A percentile compares a stretch with the other conserved stretches of the same genome.
Conservation (phyloP, 2,113 vertebrate genomes). For the Oplegnathus fasciatus region DNA sequence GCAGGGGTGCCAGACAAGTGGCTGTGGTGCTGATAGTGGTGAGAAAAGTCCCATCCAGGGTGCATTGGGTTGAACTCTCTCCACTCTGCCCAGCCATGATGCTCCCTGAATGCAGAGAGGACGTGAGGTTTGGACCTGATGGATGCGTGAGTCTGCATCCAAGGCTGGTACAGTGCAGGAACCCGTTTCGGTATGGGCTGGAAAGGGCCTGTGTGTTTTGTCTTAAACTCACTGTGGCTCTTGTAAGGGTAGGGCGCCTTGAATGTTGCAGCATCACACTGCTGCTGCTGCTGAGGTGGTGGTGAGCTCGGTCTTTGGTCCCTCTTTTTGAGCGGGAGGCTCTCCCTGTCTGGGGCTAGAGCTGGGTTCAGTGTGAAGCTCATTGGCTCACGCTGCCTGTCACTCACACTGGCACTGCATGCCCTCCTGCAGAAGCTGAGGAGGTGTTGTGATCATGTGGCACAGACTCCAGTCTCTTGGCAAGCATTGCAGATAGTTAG, state of each 20-base stretch:
- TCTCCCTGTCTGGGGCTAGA: slow-evolving; percentile 69
- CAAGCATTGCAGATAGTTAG: slow-evolving; percentile 27
- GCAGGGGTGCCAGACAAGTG: slow-evolving; percentile 20
- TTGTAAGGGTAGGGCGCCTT: slow-evolving; percentile 82
- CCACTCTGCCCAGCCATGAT: slow-evolving; percentile 64
- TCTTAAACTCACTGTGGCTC: slow-evolving; percentile 61
- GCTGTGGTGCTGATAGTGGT: slow-evolving; percentile 52
- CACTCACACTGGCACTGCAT: slow-evolving; percentile 44
- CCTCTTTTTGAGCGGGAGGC: slow-evolving; percentile 82
- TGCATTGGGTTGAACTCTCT: slow-evolving; percentile 48
- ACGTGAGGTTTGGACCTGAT: slow-evolving; percentile 60
- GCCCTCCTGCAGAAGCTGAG: slow-evolving; percentile 38
- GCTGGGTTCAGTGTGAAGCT: slow-evolving; percentile 66
- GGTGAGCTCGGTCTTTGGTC: slow-evolving; percentile 69
- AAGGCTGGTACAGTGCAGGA: slow-evolving; percentile 73
- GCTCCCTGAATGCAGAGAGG: slow-evolving; percentile 65
- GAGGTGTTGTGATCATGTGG: slow-evolving; percentile 48
- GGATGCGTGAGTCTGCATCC: slow-evolving; percentile 61
- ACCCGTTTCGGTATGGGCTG: slow-evolving; percentile 59
- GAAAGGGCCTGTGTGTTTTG: slow-evolving; percentile 56
- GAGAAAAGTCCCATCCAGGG: slow-evolving; percentile 58
- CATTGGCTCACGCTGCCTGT: slow-evolving; percentile 68
- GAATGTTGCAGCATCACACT: slow-evolving; percentile 72
- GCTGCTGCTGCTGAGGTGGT: slow-evolving; percentile 49
- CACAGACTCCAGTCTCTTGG: slow-evolving; percentile 57